Base-by-base conservation (phyloP, 2,113 vertebrate species). In the Oreochromis spilurus region DNA sequence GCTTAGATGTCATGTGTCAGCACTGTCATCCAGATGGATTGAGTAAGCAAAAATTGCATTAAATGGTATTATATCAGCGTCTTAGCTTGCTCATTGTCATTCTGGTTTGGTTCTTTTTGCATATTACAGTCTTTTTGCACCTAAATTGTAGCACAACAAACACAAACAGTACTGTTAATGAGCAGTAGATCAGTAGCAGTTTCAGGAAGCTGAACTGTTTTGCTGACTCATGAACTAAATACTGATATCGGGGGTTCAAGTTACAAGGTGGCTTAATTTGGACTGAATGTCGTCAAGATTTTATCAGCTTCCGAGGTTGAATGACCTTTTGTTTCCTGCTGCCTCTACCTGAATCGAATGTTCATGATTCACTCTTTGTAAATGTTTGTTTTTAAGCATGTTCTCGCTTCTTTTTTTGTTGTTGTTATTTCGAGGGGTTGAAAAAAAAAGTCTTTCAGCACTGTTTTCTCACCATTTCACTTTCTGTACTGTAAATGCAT, bases 321-420 rank as follows among this genome's bases (percentile, higher is more conserved):
- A 58, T 24, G 16, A 45, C 9, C 12, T 72, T 62, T 34, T 84
- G 17, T 87, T 50, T 77, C 60, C 87, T 90, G 8, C 55, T 81
- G 29, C 84, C 87, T 85, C 85, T 65, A 80, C 62, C 53, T 84
- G 82, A 83, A 40, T 85, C 53, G 62, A 89, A 88, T 83, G 86
- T 86, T 60, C 70, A 45, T 65, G 81, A 82, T 84, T 89, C 87
- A 83, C 79, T 52, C 89, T 96, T 94, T 94, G 94, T 84, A 97
- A 95, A 95, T 95, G 62, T 67, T 40, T 24, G 94, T 95, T 95
- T 89, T 95, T 95, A 92, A 95, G 97, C 97, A 97, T 97, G 97
- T 96, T 78, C 78, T 81, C 11, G 1, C 21, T 26, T 45, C 8
- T 72, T 26, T 48, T 26, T 3, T 26, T 52, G 82, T 50, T 65